Evolutionary conservation across 2,113 vertebrate genomes (phyloP).

Genomic region (Elgaria multicarinata): DNA sequence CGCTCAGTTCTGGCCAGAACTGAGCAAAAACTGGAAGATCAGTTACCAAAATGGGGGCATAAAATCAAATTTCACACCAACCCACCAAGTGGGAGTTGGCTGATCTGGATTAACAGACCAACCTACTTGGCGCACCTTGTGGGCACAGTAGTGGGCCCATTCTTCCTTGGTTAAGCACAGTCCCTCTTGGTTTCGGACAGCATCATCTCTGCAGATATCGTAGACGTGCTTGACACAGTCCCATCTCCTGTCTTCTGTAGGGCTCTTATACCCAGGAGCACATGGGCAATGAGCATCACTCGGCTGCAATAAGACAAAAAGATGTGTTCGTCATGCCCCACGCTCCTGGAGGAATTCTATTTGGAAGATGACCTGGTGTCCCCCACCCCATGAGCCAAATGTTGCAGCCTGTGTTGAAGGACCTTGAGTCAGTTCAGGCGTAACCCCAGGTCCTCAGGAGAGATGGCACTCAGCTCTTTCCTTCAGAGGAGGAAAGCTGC

Average conservation of each 20-base stretch:
- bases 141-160: conserved; percentile 84
- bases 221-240: conserved; percentile 74
- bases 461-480: too few species aligned
- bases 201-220: conserved; percentile 77
- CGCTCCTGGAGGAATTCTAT: too few species aligned
- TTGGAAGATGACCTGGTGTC: too few species aligned
- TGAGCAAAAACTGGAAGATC: not conserved
- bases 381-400: too few species aligned
- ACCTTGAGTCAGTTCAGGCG: too few species aligned
- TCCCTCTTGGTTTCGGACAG: conserved; percentile 83
- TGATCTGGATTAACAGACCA: fast-evolving
- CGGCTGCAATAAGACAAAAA: conserved; percentile 66
- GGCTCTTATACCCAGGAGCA: conserved; percentile 72
- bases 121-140: conserved; percentile 79
- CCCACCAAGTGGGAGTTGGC: too few species aligned
- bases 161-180: conserved; percentile 80
- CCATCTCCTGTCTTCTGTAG: conserved; percentile 42
- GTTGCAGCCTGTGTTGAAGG: too few species aligned
- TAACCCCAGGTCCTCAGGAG: too few species aligned
- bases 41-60: not conserved
- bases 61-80: fast-evolving
- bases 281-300: conserved; percentile 84
- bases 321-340: too few species aligned
- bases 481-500: too few species aligned
- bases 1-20: not conserved